Conservation (phyloP, 2,797 vertebrate genomes). For the Poeciliopsis infans region DNA sequence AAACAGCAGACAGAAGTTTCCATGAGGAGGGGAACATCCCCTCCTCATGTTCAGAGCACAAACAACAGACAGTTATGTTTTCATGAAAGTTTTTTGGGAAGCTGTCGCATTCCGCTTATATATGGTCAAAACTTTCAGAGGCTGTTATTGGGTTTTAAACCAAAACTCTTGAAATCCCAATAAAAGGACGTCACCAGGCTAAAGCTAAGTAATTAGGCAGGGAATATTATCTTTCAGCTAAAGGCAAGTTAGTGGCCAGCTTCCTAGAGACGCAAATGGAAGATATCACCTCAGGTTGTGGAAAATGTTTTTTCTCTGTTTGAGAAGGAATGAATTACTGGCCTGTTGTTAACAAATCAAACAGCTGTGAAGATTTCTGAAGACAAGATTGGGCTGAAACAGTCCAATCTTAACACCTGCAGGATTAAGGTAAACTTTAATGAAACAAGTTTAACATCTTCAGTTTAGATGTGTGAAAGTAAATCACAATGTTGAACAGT, state of each 20-base stretch:
- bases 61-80: neutral
- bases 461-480: neutral
- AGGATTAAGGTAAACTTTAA: neutral
- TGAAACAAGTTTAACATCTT: neutral
- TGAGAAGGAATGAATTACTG: neutral
- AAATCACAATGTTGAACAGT: neutral
- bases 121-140: neutral
- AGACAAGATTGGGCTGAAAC: neutral
- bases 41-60: neutral
- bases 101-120: neutral
- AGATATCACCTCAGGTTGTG: neutral
- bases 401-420: neutral
- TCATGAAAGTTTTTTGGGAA: neutral
- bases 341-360: neutral
- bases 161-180: neutral
- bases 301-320: neutral
- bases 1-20: conserved; percentile 60
- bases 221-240: neutral
- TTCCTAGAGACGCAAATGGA: neutral
- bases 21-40: conserved; percentile 10
- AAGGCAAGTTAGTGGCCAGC: neutral
- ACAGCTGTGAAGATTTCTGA: neutral
- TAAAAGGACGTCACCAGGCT: neutral
- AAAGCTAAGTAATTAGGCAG: neutral
- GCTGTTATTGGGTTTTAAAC: neutral